These are phyloP conservation scores for Sarcophaga subvicina DNA, from an alignment of 2,888 invertebrate species.

Conservation along the genomic window DNA sequence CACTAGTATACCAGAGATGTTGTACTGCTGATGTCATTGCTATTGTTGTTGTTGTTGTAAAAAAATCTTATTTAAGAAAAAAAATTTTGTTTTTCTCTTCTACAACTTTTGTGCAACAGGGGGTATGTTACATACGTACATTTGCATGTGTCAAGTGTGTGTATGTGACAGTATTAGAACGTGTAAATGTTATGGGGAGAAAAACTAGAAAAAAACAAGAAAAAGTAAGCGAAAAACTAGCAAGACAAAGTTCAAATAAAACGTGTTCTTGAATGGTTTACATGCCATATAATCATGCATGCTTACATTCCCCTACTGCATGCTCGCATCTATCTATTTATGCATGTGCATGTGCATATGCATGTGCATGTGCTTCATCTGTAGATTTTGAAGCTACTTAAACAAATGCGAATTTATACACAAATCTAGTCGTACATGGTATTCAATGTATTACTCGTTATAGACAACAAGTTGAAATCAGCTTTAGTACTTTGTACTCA, in stretches of 20 bases:
- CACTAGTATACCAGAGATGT: background rate
- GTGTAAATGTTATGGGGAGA: slow-evolving; percentile 15
- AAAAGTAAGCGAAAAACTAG: background rate
- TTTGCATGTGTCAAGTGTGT: background rate
- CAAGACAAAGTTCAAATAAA: slow-evolving; percentile 23
- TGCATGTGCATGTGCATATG: background rate
- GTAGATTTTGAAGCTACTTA: slow-evolving; percentile 43
- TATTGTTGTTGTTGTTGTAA: slow-evolving; percentile 4
- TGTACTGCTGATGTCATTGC: background rate
- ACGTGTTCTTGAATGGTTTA: slow-evolving; percentile 38
- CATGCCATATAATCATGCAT: slow-evolving; percentile 3
- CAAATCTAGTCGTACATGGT: slow-evolving; percentile 1
- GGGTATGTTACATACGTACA: background rate
- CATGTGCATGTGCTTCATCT: background rate
- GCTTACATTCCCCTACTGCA: slow-evolving; percentile 1
- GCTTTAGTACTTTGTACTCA: slow-evolving; percentile 20
- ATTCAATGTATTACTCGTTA: slow-evolving; percentile 22
- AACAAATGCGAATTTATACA: slow-evolving; percentile 18
- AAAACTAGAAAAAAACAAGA: background rate
- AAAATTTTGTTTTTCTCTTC: background rate
- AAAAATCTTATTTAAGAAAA: slow-evolving; percentile 52
- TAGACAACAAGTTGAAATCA: slow-evolving; percentile 52
- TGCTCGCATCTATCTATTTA: background rate
- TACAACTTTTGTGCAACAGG: slow-evolving; percentile 12
- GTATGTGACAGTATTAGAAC: background rate